Base-by-base conservation (phyloP, 2,113 vertebrate species). In the Chamaea fasciata region DNA sequence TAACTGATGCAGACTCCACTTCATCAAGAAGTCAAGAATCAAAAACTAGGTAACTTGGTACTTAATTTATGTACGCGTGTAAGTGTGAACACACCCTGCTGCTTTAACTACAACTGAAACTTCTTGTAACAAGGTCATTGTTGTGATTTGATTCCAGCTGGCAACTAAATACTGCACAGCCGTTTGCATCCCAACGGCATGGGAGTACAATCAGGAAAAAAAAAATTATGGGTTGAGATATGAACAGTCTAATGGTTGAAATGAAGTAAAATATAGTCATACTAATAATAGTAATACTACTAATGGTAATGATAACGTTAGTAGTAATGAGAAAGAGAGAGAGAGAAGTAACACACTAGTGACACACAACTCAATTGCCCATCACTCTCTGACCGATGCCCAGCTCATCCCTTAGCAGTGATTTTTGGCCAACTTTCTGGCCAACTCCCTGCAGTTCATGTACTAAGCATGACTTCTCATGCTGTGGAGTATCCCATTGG, bases 31-130 rank as follows among this genome's bases (percentile, higher is more conserved):
- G 90, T 76, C 98, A 98, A 77, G 98, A 98, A 63, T 97, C 96
- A 60, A 98, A 98, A 88, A 98, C 89, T 80, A 93, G 65, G 99
- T 99, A 96, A 98, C 98, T 41, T 89, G 19, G 9, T 86, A 21
- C 4, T 65, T 81, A 46, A 59, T 33, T 73, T 88, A 24, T 56
- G 20, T 35, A 24, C 0, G 0, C 53, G 27, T 21, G 1, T 31
- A 52, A 31, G 20, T 62, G 22, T 60, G 56, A 87, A 13, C 17
- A 24, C 8, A 46, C 3, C 9, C 41, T 73, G 41, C 49, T 52
- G 7, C 27, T 90, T 91, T n/a, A 44, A 35, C 30, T 30, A 15
- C 13, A 39, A 0, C 2, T 93, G 31, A 71, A 20, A 20, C 13
- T 7, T 49, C 28, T 75, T 76, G 23, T 7, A 41, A 65, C 23